Percentiles rank a stretch among this genome's conserved stretches.
Evolutionary conservation across 2,113 vertebrate genomes (phyloP).

Genomic region (Crotalus helleri): DNA sequence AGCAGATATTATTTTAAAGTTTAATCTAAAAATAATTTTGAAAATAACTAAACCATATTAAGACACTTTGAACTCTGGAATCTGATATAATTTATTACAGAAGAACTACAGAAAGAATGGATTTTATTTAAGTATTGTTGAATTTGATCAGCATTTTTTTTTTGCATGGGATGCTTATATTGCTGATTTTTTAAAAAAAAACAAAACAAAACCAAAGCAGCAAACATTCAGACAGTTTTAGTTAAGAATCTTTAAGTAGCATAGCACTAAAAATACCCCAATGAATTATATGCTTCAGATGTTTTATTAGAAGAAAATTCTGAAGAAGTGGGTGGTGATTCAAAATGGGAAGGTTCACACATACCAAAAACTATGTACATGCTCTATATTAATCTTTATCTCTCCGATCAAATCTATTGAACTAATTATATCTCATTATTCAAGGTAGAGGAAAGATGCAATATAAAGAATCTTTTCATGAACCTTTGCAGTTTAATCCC

Average conservation of each 20-base stretch:
- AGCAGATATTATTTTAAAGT: neutral
- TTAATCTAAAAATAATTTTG: neutral
- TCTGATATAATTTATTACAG: neutral
- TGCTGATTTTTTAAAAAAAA: neutral
- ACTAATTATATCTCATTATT: neutral
- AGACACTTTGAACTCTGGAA: neutral
- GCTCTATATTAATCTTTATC: neutral
- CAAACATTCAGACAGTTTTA: neutral
- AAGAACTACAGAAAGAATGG: neutral
- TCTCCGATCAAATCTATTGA: neutral
- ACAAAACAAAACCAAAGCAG: neutral
- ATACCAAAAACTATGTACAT: neutral
- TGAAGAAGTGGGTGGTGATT: neutral
- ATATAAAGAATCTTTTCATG: neutral
- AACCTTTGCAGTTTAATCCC: neutral
- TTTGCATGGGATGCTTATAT: neutral
- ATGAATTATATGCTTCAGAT: neutral
- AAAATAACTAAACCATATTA: neutral
- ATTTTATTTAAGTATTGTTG: neutral
- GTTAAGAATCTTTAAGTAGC: neutral
- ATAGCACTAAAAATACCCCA: neutral
- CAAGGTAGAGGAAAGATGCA: neutral
- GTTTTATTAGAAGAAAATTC: neutral
- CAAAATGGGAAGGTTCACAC: neutral
- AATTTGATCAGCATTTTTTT: neutral